A percentile compares a stretch with the other conserved stretches of the same genome.
Evolutionary conservation across 30 jellyfish, hydroid and myxozoan species (phyloP).

Genomic region (Pseudorhiza aurosa): DNA sequence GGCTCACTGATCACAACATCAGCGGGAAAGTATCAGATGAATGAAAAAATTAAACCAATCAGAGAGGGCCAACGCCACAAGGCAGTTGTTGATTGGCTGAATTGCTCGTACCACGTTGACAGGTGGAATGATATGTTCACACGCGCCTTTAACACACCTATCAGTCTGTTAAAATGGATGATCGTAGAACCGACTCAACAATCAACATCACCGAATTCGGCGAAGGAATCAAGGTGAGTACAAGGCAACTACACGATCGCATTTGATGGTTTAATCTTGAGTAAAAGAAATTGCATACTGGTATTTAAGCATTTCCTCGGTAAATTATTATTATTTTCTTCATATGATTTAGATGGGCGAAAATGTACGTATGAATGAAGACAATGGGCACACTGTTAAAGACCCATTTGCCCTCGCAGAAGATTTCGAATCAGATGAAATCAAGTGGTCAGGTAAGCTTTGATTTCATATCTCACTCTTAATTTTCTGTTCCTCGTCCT

Average conservation of each 20-base stretch:
- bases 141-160: not conserved
- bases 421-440: conserved; percentile 40
- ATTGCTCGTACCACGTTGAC: conserved; percentile 11
- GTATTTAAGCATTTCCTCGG: too few relatives aligned
- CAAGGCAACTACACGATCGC: not conserved
- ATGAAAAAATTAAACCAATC: not conserved
- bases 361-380: conserved; percentile 14
- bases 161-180: not conserved
- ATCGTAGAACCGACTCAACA: not conserved
- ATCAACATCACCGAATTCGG: not conserved
- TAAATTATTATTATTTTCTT: not conserved
- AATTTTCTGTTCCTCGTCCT: too few relatives aligned
- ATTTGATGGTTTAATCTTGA: not conserved
- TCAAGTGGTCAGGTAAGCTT: conserved; percentile 73
- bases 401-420: conserved; percentile 78
- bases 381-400: conserved; percentile 1
- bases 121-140: conserved; percentile 22
- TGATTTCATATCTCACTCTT: too few relatives aligned
- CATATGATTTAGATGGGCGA: not conserved
- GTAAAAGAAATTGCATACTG: not conserved
- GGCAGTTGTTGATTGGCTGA: conserved; percentile 35
- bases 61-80: not conserved
- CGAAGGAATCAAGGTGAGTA: not conserved
- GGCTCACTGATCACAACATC: not conserved
- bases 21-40: conserved; percentile 4